These are phyloP conservation scores for Podarcis siculus DNA, from an alignment of 2,797 vertebrate species.

Conservation along the genomic window DNA sequence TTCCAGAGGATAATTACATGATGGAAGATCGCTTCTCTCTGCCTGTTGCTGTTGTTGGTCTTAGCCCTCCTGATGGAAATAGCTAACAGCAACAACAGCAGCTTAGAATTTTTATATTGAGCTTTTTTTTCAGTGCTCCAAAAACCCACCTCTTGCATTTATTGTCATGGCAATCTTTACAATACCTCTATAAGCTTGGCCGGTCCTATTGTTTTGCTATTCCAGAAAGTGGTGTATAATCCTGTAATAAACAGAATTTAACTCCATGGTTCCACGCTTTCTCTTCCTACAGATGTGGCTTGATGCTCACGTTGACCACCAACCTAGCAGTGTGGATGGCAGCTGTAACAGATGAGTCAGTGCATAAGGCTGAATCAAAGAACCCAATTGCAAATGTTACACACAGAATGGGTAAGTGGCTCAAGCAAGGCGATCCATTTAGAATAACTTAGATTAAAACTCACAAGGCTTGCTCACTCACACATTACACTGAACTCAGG, in stretches of 20 bases:
- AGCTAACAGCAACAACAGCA: background rate
- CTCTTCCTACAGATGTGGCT: constrained; percentile 82
- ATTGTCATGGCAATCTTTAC: background rate
- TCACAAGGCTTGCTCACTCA: too few relatives aligned
- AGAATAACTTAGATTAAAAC: background rate
- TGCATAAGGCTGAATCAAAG: constrained; percentile 83
- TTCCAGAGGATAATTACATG: too few relatives aligned
- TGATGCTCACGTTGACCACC: constrained; percentile 90
- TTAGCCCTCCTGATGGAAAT: background rate
- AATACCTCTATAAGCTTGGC: background rate
- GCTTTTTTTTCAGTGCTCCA: background rate
- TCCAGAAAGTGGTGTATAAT: background rate
- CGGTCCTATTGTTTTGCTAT: background rate
- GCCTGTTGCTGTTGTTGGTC: background rate
- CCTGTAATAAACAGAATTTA: background rate
- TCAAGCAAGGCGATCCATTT: constrained; percentile 47
- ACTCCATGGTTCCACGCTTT: background rate
- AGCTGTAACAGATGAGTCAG: constrained; percentile 88
- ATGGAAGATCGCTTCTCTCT: background rate
- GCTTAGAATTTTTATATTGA: background rate
- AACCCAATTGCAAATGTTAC: constrained; percentile 55
- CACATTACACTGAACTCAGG: too few relatives aligned
- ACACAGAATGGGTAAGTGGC: constrained; percentile 61
- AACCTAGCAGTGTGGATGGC: constrained; percentile 92
- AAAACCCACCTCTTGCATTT: background rate